phyloP scores from a whole-genome alignment of 2,888 invertebrate genomes.

The Drosophila tripunctata region DNA sequence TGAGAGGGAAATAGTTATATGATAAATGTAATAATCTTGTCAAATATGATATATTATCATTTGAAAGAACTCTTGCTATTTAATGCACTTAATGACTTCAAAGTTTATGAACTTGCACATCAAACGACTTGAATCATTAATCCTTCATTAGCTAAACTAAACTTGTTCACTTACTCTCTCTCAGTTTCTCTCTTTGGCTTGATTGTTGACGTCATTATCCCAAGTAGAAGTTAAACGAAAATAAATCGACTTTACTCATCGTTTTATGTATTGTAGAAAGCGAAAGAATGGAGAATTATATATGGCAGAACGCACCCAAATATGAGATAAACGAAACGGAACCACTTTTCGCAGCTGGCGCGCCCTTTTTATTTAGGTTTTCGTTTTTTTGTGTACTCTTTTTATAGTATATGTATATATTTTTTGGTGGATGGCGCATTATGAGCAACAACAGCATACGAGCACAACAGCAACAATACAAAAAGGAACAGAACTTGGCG shows the following conservation, averaged over 20 bases:
- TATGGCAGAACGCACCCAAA: slow-evolving; percentile 49
- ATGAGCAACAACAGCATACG: slow-evolving; percentile 57
- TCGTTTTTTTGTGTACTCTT: neutral
- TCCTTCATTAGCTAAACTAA: slow-evolving; percentile 36
- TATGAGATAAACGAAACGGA: slow-evolving; percentile 81
- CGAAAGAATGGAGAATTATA: neutral
- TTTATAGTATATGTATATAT: neutral
- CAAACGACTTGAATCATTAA: slow-evolving; percentile 12
- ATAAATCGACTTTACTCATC: slow-evolving; percentile 28
- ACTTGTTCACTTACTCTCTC: neutral
- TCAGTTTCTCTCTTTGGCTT: neutral
- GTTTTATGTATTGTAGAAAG: slow-evolving; percentile 13
- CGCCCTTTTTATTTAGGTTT: slow-evolving; percentile 50
- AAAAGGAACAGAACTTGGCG: slow-evolving; percentile 17
- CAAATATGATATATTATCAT: too few species aligned
- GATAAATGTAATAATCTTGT: too few species aligned
- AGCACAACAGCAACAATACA: slow-evolving; percentile 34
- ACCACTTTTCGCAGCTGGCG: slow-evolving; percentile 71
- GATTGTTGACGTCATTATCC: slow-evolving; percentile 37
- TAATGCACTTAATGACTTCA: neutral
- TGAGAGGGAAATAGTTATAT: too few species aligned
- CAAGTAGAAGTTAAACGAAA: slow-evolving; percentile 7
- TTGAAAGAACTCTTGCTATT: neutral
- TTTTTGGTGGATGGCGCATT: slow-evolving; percentile 50
- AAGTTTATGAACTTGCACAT: neutral